phyloP scores from a whole-genome alignment of 2,797 vertebrate genomes.

The Antennarius maculatus region DNA sequence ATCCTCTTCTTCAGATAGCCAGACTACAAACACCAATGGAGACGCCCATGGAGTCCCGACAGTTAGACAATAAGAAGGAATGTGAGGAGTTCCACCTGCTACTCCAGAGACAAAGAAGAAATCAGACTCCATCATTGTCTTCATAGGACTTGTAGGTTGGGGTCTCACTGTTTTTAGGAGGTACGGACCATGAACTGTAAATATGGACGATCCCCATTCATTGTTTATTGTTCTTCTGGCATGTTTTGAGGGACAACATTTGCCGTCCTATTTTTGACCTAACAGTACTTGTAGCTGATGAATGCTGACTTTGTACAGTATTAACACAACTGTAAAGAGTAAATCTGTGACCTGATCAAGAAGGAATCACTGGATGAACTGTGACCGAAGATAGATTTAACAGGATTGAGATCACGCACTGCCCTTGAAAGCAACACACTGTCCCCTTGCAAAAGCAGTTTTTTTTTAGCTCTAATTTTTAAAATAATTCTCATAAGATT shows the following conservation, averaged over 20 bases:
- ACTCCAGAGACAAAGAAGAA: slow-evolving; percentile 31
- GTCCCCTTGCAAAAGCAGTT: slow-evolving; percentile 6
- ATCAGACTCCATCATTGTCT: slow-evolving; percentile 24
- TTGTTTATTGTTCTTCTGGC: slow-evolving; percentile 18
- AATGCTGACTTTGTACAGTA: slow-evolving; percentile 29
- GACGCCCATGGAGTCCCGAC: slow-evolving; percentile 81
- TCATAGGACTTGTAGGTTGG: neutral
- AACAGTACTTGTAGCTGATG: neutral
- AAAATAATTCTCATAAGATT: neutral
- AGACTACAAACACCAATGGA: slow-evolving; percentile 79
- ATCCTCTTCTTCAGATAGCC: slow-evolving; percentile 86
- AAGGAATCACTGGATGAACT: neutral
- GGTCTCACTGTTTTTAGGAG: slow-evolving; percentile 23
- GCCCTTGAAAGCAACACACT: slow-evolving; percentile 9
- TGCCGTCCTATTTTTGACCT: slow-evolving; percentile 8
- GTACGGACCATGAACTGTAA: slow-evolving; percentile 23
- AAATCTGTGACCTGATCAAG: neutral
- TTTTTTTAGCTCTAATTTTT: slow-evolving; percentile 9
- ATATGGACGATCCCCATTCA: slow-evolving; percentile 17
- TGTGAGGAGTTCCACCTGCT: slow-evolving; percentile 19
- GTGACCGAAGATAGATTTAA: neutral
- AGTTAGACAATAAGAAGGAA: slow-evolving; percentile 85
- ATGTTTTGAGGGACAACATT: slow-evolving; percentile 21
- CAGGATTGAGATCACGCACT: neutral
- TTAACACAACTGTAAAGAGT: slow-evolving; percentile 13